Conservation (phyloP, 2,888 invertebrate genomes). For the Leptura quadrifasciata region DNA sequence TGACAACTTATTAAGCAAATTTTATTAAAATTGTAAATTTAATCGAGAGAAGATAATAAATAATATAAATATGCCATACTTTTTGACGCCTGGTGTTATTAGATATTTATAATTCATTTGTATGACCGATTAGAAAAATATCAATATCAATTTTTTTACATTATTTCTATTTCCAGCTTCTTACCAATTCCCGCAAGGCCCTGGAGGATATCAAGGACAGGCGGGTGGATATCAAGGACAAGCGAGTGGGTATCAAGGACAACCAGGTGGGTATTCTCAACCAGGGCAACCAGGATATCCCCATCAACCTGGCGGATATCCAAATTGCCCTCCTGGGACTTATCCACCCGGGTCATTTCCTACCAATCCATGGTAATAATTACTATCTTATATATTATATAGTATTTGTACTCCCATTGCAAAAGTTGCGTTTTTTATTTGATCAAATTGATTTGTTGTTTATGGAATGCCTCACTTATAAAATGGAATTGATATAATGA, state of each 20-base stretch:
- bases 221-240: constrained; percentile 36
- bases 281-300: constrained; percentile 50
- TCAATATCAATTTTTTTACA: neutral
- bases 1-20: too few species aligned
- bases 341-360: constrained; percentile 67
- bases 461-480: neutral
- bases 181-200: constrained; percentile 77
- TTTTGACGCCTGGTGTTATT: too few species aligned
- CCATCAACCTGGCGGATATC: constrained; percentile 31
- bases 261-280: constrained; percentile 48
- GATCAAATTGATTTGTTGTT: constrained; percentile 4
- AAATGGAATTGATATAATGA: neutral
- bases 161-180: constrained; percentile 69
- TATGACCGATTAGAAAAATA: neutral
- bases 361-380: constrained; percentile 47
- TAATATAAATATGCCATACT: too few species aligned
- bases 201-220: constrained; percentile 69
- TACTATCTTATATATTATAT: neutral
- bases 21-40: too few species aligned
- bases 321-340: constrained; percentile 55
- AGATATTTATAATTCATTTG: neutral
- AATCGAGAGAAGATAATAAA: too few species aligned
- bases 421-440: constrained; percentile 1
- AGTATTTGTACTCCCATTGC: neutral
- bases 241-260: constrained; percentile 66